A percentile compares a stretch with the other conserved stretches of the same genome.
These are phyloP conservation scores for Colaptes auratus DNA, from an alignment of 2,113 vertebrate genomes.

Conservation along the genomic window DNA sequence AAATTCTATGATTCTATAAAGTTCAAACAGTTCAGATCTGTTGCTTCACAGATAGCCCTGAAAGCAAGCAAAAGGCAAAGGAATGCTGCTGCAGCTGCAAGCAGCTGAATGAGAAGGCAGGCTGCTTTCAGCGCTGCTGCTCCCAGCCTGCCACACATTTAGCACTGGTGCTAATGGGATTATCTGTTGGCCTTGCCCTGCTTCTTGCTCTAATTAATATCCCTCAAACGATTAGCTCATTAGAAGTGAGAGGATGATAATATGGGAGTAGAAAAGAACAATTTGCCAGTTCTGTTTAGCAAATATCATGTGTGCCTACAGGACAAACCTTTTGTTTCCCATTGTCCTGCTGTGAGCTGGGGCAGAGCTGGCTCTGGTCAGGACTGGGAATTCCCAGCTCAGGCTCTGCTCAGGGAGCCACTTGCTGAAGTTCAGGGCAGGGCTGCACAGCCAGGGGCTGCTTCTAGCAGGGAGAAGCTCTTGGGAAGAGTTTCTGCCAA, in stretches of 20 bases:
- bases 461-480: no score
- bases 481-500: no score
- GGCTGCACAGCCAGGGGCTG: no score
- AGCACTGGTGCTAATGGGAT: background rate
- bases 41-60: background rate
- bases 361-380: no score
- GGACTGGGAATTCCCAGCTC: no score
- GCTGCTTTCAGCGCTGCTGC: background rate
- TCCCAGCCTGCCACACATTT: background rate
- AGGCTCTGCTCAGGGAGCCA: no score
- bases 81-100: background rate
- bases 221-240: background rate
- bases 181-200: background rate
- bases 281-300: fast-evolving
- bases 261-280: fast-evolving
- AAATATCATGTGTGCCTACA: fast-evolving
- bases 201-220: background rate
- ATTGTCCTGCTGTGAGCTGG: no score
- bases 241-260: background rate
- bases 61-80: background rate
- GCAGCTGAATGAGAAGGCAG: background rate
- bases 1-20: background rate
- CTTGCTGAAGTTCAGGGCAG: no score
- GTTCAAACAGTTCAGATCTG: background rate
- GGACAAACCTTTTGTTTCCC: background rate